phyloP scores from a whole-genome alignment of 2,113 vertebrate genomes.

The Lamprotornis superbus region DNA sequence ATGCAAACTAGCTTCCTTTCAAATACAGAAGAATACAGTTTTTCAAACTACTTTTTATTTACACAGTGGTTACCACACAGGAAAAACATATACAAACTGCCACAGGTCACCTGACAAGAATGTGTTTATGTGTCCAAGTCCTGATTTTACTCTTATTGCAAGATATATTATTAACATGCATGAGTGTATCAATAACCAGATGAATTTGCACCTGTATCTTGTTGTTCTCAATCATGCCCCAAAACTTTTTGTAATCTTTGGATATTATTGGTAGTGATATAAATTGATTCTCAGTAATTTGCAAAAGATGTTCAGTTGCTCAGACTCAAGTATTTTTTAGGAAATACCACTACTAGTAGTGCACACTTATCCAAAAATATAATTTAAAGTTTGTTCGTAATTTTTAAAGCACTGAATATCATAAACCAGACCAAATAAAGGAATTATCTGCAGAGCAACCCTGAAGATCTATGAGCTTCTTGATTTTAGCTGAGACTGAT shows the following conservation, averaged over 20 bases:
- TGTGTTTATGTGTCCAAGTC: neutral
- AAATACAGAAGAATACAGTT: neutral
- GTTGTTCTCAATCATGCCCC: neutral
- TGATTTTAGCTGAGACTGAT: neutral
- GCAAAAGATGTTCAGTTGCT: neutral
- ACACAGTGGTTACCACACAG: neutral
- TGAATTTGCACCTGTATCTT: neutral
- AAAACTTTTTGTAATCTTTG: neutral
- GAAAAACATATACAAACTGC: neutral
- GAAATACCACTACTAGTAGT: neutral
- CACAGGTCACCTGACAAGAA: neutral
- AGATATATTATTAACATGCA: neutral
- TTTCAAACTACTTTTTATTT: neutral
- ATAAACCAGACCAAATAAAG: neutral
- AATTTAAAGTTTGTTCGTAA: neutral
- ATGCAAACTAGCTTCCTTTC: neutral
- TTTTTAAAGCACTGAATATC: neutral
- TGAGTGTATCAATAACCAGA: neutral
- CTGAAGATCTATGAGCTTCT: neutral
- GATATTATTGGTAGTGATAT: neutral
- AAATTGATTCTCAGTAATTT: neutral
- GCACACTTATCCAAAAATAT: neutral
- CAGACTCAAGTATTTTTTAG: neutral
- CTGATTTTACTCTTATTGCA: neutral
- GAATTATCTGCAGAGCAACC: neutral